A percentile compares a stretch with the other conserved stretches of the same genome.
phyloP scores from a whole-genome alignment of 2,113 vertebrate species.

The Microcebus griseorufus region DNA sequence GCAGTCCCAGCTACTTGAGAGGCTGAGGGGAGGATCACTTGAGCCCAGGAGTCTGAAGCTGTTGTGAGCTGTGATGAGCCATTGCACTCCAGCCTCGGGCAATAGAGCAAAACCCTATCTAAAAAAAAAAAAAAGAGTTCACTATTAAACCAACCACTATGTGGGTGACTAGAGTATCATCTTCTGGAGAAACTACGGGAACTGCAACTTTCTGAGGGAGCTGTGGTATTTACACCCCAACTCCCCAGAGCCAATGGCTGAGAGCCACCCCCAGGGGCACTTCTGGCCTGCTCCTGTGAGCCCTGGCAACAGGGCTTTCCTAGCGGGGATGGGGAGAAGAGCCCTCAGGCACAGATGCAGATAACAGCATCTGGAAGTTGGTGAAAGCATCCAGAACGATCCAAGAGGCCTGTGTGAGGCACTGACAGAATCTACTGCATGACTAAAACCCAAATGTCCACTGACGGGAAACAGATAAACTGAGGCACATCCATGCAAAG shows the following conservation, averaged over 20 bases:
- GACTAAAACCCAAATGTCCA: not conserved
- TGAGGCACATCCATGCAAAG: not conserved
- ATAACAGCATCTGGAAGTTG: not conserved
- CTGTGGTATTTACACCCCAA: not conserved
- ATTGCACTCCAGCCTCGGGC: no score
- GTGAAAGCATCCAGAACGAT: not conserved
- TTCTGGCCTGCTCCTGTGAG: no score
- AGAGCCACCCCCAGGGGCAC: no score
- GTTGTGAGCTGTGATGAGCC: no score
- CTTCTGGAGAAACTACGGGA: not conserved
- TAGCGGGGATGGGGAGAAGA: no score
- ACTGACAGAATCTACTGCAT: not conserved
- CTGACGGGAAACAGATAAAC: not conserved
- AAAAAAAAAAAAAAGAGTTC: no score
- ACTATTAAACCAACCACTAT: not conserved
- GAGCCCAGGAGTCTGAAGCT: no score
- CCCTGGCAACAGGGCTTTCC: fast-evolving
- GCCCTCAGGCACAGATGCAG: not conserved
- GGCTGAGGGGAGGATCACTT: no score
- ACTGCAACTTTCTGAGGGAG: not conserved
- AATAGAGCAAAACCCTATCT: no score
- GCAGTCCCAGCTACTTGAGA: no score
- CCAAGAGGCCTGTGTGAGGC: not conserved
- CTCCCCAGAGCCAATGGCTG: not conserved
- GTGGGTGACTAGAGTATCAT: not conserved